Evolutionary conservation across 2,888 invertebrate species (phyloP), one percentile per base, ranked within the genome.

Genomic region (Temnothorax ravouxi): DNA sequence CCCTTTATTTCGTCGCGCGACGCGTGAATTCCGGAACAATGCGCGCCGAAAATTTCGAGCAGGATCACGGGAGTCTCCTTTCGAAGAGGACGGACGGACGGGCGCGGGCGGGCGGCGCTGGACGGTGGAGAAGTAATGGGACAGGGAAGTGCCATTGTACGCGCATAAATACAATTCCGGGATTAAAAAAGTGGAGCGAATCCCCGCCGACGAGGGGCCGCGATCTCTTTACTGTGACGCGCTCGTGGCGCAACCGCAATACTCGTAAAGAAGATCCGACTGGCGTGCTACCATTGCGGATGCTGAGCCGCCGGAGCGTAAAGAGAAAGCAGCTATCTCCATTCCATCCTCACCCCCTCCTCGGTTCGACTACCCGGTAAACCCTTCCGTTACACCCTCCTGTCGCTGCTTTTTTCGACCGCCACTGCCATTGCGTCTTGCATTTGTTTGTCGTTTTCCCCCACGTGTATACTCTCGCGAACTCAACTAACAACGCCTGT

Each of bases 241-340:
- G 75, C 47, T 77, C 84, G 66, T 84, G 77, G 72, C 85, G 86
- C 84, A 86, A 86, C 84, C 87, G 84, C 91, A 90, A 90, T 88
- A 89, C 88, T 91, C 92, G 88, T 92, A 92, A 91, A 91, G 89
- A 87, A 86, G 85, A 88, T 87, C 88, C 86, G 77, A 86, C 81
- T 54, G 74, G 79, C 56, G 84, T 44, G 69, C 71, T 66, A 75
- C 75, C 86, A 82, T 81, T 64, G 82, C 76, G 90, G 75, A 88
- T 76, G 89, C 80, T 76, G 79, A 89, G 56, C 85, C 87, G 85
- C 86, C 87, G 80, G 83, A 88, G 74, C 89, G 86, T 83, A 69
- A 79, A 91, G 83, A 86, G 83, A 83, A 88, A 87, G 85, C 80
- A 62, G 85, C 80, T 79, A 38, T 47, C 86, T 85, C 81, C 29